A percentile compares a stretch with the other conserved stretches of the same genome.
These are phyloP conservation scores for Grantiella picta DNA, from an alignment of 2,113 vertebrate genomes.

Conservation along the genomic window DNA sequence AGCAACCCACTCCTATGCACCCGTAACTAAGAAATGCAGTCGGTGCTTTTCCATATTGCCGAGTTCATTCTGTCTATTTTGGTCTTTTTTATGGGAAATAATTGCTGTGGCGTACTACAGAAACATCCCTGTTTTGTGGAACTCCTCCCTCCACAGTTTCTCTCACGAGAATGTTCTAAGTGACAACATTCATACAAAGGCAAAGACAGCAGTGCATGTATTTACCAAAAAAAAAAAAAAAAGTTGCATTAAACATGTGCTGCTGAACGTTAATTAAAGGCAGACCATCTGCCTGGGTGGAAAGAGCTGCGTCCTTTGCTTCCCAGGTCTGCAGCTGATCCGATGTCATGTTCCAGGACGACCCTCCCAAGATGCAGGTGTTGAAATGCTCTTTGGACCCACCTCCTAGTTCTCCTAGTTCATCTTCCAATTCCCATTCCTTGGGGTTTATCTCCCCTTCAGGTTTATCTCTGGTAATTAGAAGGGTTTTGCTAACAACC, in stretches of 20 bases:
- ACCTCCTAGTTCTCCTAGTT: not conserved
- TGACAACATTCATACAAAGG: not conserved
- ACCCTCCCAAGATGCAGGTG: not conserved
- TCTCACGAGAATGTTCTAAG: not conserved
- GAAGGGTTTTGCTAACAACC: not conserved
- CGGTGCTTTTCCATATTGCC: slow-evolving; percentile 1
- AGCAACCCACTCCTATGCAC: slow-evolving; percentile 77
- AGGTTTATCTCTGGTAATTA: too few relatives aligned
- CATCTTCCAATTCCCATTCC: not conserved
- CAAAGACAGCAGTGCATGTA: not conserved
- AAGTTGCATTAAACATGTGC: not conserved
- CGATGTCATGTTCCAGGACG: not conserved
- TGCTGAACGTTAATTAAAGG: slow-evolving; percentile 48
- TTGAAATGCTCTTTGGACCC: not conserved
- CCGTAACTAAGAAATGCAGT: slow-evolving; percentile 67
- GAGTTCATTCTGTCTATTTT: slow-evolving; percentile 54
- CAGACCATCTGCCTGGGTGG: slow-evolving; percentile 35
- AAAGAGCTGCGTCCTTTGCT: slow-evolving; percentile 32
- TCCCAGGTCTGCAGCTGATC: slow-evolving; percentile 45
- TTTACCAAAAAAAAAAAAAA: not conserved
- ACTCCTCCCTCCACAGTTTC: not conserved
- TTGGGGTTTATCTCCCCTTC: not conserved
- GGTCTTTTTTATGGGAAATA: slow-evolving; percentile 53
- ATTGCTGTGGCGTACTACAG: slow-evolving; percentile 10
- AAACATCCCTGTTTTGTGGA: not conserved